These are phyloP conservation scores for Polydrusus tereticollis DNA, from an alignment of 2,888 invertebrate genomes.

Conservation along the genomic window DNA sequence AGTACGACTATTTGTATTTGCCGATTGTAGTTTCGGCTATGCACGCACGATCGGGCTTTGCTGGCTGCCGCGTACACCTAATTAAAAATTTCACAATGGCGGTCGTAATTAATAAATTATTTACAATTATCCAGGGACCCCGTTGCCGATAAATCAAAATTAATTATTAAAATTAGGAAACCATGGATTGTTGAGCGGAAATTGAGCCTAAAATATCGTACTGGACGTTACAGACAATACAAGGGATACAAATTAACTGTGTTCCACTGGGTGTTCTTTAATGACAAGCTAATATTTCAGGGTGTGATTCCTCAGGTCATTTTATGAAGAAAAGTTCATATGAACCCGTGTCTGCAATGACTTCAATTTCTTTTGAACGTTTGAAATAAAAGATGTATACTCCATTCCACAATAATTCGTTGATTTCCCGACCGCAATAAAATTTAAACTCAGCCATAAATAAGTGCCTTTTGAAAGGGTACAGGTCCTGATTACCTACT, in stretches of 20 bases:
- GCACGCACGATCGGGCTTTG: conserved; percentile 3
- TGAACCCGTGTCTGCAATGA: too few relatives aligned
- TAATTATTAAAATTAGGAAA: conserved; percentile 45
- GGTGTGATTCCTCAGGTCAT: too few relatives aligned
- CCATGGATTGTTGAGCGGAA: conserved; percentile 23
- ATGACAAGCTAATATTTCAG: too few relatives aligned
- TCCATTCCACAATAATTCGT: too few relatives aligned
- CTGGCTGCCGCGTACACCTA: not conserved
- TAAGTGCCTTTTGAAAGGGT: too few relatives aligned
- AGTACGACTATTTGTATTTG: conserved; percentile 38
- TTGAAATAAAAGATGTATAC: too few relatives aligned
- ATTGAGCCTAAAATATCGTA: not conserved
- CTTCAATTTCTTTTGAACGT: too few relatives aligned
- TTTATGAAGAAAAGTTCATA: too few relatives aligned
- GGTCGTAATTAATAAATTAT: conserved; percentile 46
- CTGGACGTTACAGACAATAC: not conserved
- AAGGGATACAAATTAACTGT: not conserved
- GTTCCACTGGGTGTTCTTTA: too few relatives aligned
- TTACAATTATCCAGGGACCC: conserved; percentile 42
- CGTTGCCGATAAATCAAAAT: conserved; percentile 43
- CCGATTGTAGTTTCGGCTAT: conserved; percentile 24
- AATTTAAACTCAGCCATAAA: too few relatives aligned
- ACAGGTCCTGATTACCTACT: too few relatives aligned
- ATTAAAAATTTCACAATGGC: conserved; percentile 45
- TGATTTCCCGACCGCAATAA: too few relatives aligned